phyloP scores from a whole-genome alignment of 2,797 vertebrate species.

The Pteropus rufus region DNA sequence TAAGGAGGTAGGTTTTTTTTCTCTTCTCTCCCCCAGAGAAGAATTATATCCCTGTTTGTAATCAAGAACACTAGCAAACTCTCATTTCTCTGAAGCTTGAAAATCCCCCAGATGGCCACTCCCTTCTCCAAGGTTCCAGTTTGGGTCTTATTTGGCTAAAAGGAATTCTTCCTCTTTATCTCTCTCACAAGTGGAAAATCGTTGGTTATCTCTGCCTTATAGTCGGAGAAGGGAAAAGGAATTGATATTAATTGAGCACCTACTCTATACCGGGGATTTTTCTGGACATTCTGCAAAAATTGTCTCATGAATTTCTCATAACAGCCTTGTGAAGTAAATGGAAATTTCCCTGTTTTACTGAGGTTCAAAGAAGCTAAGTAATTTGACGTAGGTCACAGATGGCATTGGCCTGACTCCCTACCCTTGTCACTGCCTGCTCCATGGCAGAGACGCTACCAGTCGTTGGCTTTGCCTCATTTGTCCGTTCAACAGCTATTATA shows the following conservation, averaged over 20 bases:
- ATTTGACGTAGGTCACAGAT: neutral
- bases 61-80: neutral
- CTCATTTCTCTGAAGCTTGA: slow-evolving; percentile 34
- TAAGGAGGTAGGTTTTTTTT: neutral
- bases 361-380: neutral
- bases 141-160: neutral
- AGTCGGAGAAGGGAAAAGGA: neutral
- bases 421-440: neutral
- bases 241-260: slow-evolving; percentile 9
- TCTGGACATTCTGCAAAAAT: slow-evolving; percentile 21
- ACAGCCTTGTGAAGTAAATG: neutral
- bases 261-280: neutral
- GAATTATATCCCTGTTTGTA: slow-evolving; percentile 11
- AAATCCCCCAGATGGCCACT: neutral
- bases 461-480: neutral
- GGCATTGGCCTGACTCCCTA: neutral
- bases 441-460: neutral
- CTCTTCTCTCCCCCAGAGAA: neutral
- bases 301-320: neutral
- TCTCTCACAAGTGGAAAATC: slow-evolving; percentile 3
- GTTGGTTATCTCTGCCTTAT: neutral
- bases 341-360: neutral
- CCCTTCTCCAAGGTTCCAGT: neutral
- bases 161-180: slow-evolving; percentile 11
- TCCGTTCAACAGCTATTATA: neutral